Conservation (phyloP, 2,113 vertebrate genomes). For the Castor canadensis region DNA sequence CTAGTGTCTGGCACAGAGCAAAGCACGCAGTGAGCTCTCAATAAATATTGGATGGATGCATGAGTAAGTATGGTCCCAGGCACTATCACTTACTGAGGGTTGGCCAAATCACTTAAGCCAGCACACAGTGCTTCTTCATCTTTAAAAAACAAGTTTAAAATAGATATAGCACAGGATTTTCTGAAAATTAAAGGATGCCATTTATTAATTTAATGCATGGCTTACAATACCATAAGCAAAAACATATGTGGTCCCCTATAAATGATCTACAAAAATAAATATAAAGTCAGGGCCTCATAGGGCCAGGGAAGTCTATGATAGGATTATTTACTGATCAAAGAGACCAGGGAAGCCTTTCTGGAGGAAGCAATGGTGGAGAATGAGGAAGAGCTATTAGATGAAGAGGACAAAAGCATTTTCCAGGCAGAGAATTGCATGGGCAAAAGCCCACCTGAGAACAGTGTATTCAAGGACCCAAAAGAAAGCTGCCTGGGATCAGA, state of each 20-base stretch:
- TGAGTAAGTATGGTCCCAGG: background rate
- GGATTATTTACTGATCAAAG: background rate
- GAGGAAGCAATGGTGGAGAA: background rate
- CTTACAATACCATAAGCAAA: background rate
- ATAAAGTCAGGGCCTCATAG: background rate
- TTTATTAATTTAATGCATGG: background rate
- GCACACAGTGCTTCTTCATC: background rate
- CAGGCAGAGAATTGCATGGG: background rate
- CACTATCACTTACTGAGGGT: background rate
- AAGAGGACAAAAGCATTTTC: background rate
- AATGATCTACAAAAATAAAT: slow-evolving; percentile 21
- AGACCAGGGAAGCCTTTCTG: background rate
- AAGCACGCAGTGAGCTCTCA: background rate
- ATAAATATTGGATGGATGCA: background rate
- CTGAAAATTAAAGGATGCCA: slow-evolving; percentile 19
- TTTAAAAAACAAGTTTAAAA: slow-evolving; percentile 7
- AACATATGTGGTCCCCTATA: background rate
- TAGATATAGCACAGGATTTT: background rate
- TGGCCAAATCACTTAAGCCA: background rate
- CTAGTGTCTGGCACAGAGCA: background rate
- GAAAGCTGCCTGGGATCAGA: background rate
- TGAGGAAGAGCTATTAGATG: background rate
- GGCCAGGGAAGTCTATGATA: background rate
- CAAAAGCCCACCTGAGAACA: background rate
- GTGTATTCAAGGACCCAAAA: background rate